Percentiles rank a stretch among this genome's conserved stretches.
These are phyloP conservation scores for Bursaphelenchus okinawaensis DNA, from an alignment of 2,888 invertebrate species.

Conservation along the genomic window DNA sequence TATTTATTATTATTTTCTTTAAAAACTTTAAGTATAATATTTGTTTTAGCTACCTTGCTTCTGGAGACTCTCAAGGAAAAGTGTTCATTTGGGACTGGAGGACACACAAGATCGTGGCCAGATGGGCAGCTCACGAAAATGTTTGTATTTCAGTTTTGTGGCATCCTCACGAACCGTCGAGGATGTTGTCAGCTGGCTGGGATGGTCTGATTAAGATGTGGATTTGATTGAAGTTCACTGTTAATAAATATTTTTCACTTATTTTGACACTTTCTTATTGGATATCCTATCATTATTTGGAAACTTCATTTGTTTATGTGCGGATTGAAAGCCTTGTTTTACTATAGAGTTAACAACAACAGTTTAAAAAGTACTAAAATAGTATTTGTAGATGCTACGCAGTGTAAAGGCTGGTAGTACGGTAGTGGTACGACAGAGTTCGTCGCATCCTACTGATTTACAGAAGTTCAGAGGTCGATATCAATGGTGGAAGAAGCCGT, in stretches of 20 bases:
- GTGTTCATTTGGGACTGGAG: slow-evolving; percentile 99
- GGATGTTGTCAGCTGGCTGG: slow-evolving; percentile 96
- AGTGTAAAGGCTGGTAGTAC: not conserved
- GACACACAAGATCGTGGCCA: slow-evolving; percentile 91
- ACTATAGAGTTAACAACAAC: too few relatives aligned
- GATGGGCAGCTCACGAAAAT: slow-evolving; percentile 98
- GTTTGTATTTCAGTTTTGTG: slow-evolving; percentile 89
- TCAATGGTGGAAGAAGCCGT: slow-evolving; percentile 48
- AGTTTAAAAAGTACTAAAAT: not conserved
- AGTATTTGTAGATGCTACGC: not conserved
- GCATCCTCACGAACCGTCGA: slow-evolving; percentile 98
- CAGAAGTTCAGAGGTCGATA: slow-evolving; percentile 29
- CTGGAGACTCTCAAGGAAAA: slow-evolving; percentile 97
- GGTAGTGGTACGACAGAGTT: not conserved
- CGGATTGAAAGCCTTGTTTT: too few relatives aligned
- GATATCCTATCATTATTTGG: too few relatives aligned
- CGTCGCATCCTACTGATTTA: not conserved
- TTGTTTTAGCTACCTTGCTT: slow-evolving; percentile 76
- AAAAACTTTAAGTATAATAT: not conserved
- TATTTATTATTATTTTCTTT: not conserved
- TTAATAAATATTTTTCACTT: not conserved
- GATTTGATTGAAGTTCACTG: slow-evolving; percentile 62
- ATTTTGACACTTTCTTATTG: not conserved
- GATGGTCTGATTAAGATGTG: slow-evolving; percentile 96
- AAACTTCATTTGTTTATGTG: not conserved